Base-by-base conservation (phyloP, 2,797 vertebrate species). In the Hydrophis major region DNA sequence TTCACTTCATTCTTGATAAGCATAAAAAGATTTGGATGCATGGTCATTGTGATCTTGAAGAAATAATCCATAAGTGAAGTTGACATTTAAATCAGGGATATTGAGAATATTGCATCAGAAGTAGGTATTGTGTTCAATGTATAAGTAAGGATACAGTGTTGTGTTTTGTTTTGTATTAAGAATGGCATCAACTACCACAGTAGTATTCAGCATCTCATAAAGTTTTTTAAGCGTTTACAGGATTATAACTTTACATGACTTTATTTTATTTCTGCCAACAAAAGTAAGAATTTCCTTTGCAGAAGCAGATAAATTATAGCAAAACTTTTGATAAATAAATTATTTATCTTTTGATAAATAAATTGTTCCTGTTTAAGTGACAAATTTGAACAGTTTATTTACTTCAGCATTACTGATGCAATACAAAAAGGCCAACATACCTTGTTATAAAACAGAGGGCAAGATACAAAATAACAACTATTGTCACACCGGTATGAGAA, bases 31-130 rank as follows among this genome's bases (percentile, higher is more conserved):
- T 87, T 92, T 94, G 95, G 86, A 94, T 89, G 61, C 92, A 93
- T 94, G 78, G 94, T 96, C 94, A 92, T 91, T 93, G 88, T 89
- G 88, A 94, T 93, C 93, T 69, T 93, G 53, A 92, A 92, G 88
- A 93, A 95, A 95, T 86, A 91, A 92, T 63, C 83, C 88, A 47
- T 94, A 69, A 53, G 86, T 0, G 20, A 95, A 93, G 69, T 91
- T 91, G 16, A 90, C 55, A 78, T 83, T 55, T 69, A 88, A 2
- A 93, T 86, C 42, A 16, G 66, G 27, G 22, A 47, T 93, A 91
- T n/a, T 90, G 89, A 93, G 60, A 28, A 55, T 69, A 83, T 28
- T 78, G 27, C 20, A 28, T 88, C 18, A 90, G 5, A 55, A n/a
- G 0, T 88, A 6, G 90, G 7, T 89, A 22, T 88, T 89, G 83